These are phyloP conservation scores for Ichneumoninae sp. DNA, from an alignment of 2,888 invertebrate species.

Conservation along the genomic window DNA sequence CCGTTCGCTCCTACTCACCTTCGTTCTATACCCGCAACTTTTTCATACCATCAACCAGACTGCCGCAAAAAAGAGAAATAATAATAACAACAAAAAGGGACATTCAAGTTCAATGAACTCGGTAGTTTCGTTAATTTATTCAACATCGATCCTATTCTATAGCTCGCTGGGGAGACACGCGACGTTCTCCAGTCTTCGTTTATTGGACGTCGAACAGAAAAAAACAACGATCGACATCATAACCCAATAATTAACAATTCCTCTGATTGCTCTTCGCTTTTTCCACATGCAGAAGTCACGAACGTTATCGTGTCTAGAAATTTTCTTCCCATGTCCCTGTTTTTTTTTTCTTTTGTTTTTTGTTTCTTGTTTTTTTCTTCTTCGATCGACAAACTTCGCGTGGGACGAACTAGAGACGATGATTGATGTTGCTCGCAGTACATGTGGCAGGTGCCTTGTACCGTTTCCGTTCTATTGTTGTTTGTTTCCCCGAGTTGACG, in stretches of 20 bases:
- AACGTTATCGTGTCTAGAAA: background rate
- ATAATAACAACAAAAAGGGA: conserved; percentile 15
- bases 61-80: conserved; percentile 33
- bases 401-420: conserved; percentile 32
- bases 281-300: background rate
- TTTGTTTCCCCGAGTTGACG: conserved; percentile 43
- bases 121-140: conserved; percentile 14
- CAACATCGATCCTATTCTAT: conserved; percentile 26
- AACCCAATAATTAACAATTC: background rate
- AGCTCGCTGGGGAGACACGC: background rate
- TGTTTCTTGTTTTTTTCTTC: conserved; percentile 13
- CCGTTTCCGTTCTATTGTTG: conserved; percentile 26
- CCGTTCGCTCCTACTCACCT: conserved; percentile 58
- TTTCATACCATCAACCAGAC: conserved; percentile 42
- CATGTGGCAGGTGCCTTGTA: conserved; percentile 37
- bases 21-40: conserved; percentile 52
- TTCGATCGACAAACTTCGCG: conserved; percentile 9
- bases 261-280: background rate
- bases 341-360: conserved; percentile 13
- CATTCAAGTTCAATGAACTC: conserved; percentile 20
- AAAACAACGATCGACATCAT: background rate
- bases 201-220: background rate
- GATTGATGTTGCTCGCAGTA: conserved; percentile 41
- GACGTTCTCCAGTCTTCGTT: background rate
- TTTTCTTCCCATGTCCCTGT: background rate